Evolutionary conservation across 2,797 vertebrate genomes (phyloP).

Genomic region (Parauchenoglanis punctatus): DNA sequence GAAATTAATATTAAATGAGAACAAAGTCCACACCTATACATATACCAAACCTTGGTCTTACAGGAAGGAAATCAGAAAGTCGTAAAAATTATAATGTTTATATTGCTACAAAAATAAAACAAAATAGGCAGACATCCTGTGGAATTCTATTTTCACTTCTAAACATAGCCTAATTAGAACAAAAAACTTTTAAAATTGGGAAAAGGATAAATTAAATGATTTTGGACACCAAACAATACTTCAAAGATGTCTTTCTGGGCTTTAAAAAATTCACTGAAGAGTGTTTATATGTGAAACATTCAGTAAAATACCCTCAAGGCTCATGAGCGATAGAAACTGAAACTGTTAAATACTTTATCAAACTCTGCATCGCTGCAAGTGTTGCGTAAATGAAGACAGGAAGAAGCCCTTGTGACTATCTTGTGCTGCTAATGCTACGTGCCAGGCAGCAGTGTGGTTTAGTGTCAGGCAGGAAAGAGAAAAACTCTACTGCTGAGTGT

Average conservation of each 20-base stretch:
- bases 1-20: background rate
- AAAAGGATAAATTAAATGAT: background rate
- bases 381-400: constrained; percentile 4
- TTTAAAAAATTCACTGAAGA: background rate
- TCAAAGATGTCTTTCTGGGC: background rate
- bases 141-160: background rate
- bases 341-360: background rate
- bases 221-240: background rate
- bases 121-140: background rate
- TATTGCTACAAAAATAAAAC: background rate
- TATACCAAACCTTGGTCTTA: background rate
- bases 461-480: background rate
- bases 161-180: background rate
- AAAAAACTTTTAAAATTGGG: background rate
- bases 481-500: background rate
- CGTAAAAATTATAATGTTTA: background rate
- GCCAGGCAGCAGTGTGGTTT: background rate
- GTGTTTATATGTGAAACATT: background rate
- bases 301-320: background rate
- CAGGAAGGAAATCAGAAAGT: background rate
- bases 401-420: constrained; percentile 11
- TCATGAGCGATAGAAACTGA: background rate
- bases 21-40: background rate
- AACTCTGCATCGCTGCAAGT: background rate
- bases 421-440: background rate